Conservation (phyloP, 1,140 invertebrate species). For the Liolophura sinensis region DNA sequence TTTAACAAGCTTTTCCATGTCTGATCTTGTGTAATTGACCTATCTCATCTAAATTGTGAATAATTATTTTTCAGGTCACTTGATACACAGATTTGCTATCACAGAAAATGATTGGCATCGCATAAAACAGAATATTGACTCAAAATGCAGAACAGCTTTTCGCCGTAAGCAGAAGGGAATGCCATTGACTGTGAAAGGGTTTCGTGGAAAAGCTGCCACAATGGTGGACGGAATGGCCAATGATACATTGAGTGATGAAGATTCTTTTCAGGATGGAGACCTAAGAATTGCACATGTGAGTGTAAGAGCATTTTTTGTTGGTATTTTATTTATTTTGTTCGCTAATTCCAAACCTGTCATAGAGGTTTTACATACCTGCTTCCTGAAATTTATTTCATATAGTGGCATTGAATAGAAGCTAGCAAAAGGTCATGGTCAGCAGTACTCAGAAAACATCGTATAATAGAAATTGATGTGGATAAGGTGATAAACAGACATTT, state of each 20-base stretch:
- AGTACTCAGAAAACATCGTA: no score
- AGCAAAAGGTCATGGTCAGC: no score
- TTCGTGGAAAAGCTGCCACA: constrained; percentile 42
- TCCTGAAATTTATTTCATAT: no score
- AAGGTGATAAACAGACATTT: no score
- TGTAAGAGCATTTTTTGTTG: no score
- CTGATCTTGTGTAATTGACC: neutral
- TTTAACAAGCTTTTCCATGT: neutral
- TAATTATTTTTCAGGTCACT: constrained; percentile 55
- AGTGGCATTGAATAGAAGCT: no score
- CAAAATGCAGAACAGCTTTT: constrained; percentile 64
- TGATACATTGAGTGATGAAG: constrained; percentile 35
- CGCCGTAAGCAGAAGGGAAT: constrained; percentile 56
- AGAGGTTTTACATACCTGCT: no score
- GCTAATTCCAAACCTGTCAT: no score
- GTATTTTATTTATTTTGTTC: no score
- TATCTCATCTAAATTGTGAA: constrained; percentile 1
- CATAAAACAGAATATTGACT: constrained; percentile 66
- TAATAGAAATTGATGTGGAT: no score
- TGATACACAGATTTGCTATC: constrained; percentile 62
- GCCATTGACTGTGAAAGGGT: constrained; percentile 58
- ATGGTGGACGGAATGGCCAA: neutral
- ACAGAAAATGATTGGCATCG: constrained; percentile 63
- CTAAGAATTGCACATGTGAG: constrained; percentile 38
- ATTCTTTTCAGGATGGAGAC: constrained; percentile 21